These are phyloP conservation scores for Holacanthus passer DNA, from an alignment of 2,113 vertebrate species.

Conservation along the genomic window DNA sequence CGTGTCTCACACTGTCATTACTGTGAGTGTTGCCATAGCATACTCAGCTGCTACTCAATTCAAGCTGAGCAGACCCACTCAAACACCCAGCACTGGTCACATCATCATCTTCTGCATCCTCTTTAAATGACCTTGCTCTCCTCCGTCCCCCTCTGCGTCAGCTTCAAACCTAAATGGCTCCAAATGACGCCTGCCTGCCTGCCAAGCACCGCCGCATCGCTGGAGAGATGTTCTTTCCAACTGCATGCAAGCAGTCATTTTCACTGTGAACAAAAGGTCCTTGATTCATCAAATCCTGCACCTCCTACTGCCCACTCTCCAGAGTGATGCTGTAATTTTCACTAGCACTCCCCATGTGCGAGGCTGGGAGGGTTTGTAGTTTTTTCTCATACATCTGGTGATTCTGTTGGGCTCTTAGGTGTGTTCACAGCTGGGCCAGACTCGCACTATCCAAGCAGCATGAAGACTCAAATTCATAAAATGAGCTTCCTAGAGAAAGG, in stretches of 20 bases:
- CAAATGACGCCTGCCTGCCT: slow-evolving; percentile 65
- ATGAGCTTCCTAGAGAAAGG: background rate
- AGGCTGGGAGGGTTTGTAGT: slow-evolving; percentile 18
- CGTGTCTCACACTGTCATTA: slow-evolving; percentile 43
- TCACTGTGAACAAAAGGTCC: slow-evolving; percentile 76
- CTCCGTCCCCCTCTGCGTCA: slow-evolving; percentile 51
- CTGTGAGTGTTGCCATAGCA: slow-evolving; percentile 55
- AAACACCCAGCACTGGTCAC: slow-evolving; percentile 49
- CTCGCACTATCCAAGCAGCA: slow-evolving; percentile 2
- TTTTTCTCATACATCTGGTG: slow-evolving; percentile 26
- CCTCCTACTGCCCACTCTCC: slow-evolving; percentile 76
- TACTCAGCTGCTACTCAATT: slow-evolving; percentile 53
- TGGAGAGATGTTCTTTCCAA: slow-evolving; percentile 57
- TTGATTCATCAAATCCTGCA: slow-evolving; percentile 77
- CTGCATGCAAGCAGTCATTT: slow-evolving; percentile 64
- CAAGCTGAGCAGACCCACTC: slow-evolving; percentile 64
- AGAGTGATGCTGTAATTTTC: slow-evolving; percentile 77
- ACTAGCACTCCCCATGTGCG: slow-evolving; percentile 49
- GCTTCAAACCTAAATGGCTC: slow-evolving; percentile 72
- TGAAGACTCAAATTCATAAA: slow-evolving; percentile 5
- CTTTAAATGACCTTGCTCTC: slow-evolving; percentile 71
- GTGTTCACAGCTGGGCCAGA: slow-evolving; percentile 51
- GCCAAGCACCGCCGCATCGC: slow-evolving; percentile 37
- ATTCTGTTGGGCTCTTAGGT: slow-evolving; percentile 48
- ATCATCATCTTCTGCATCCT: slow-evolving; percentile 72